Base-by-base conservation (phyloP, 2,797 vertebrate genomes). In the Pangasius macronema region DNA sequence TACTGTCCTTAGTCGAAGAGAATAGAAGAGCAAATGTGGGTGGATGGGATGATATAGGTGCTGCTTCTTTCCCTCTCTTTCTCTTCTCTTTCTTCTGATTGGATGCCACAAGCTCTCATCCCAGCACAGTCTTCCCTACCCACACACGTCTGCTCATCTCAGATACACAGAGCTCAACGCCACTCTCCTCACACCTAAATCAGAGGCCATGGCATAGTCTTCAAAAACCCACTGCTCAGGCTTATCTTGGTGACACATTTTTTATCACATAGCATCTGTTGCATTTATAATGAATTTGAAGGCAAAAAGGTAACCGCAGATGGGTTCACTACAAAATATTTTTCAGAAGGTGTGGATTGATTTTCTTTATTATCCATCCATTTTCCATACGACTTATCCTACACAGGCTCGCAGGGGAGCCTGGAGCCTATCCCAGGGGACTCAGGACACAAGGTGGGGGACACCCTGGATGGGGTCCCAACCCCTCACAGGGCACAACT, bases 41-140 rank as follows among this genome's bases (percentile, higher is more conserved):
- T 36, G 51, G 76, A 57, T 79, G 9, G 51, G 3, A 53, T 79
- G 75, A 79, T 20, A 10, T 33, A 10, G 51, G 18, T 22, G 30
- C 30, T 22, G 51, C 76, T 79, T 55, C 30, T 55, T 57, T 30
- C 27, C 73, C 27, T 76, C 27, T 76, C 39, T 42, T 77, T 77
- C 3, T 16, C 75, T 77, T 77, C 3, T 16, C 75, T 53, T 79
- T 55, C 51, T 55, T 36, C 49, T 76, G 24, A 75, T 75, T 75
- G 72, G 72, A 75, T 51, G 46, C 46, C 73, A 76, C 49, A 76
- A 53, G 49, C 49, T 76, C 46, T 76, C 73, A 51, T 76, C 22
- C 27, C 73, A 49, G 24, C 73, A 79, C 51, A 79, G 18, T 33
- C 30, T 79, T 79, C 9, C 76, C 76, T 22, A 55, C 76, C 51